Evolutionary conservation across 2,113 vertebrate species (phyloP).

Genomic region (Cyprinodon tularosa): DNA sequence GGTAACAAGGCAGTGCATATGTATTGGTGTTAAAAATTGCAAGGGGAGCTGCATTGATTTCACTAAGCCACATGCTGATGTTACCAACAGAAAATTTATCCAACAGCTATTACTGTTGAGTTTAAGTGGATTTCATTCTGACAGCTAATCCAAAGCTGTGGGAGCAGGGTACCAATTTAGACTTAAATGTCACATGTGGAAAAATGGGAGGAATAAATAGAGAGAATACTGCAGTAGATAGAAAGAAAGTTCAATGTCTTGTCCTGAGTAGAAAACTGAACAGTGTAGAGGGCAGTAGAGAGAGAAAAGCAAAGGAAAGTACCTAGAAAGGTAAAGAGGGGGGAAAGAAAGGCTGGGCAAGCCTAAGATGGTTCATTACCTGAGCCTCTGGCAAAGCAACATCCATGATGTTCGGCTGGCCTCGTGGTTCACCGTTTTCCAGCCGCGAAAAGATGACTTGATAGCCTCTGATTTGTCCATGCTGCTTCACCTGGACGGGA

Average conservation of each 20-base stretch:
- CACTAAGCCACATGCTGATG: conserved; percentile 59
- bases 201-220: conserved; percentile 4
- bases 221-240: conserved; percentile 7
- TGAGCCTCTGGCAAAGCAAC: conserved; percentile 94
- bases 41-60: conserved; percentile 57
- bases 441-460: conserved; percentile 95
- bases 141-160: conserved; percentile 57
- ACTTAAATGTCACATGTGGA: conserved; percentile 62
- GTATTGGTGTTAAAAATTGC: conserved; percentile 56
- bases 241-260: conserved; percentile 43
- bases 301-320: conserved; percentile 52
- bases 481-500: conserved; percentile 92
- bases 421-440: conserved; percentile 91
- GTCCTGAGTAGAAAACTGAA: conserved; percentile 34
- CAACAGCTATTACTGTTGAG: conserved; percentile 64
- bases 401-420: conserved; percentile 92
- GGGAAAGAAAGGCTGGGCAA: conserved; percentile 13
- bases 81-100: conserved; percentile 67
- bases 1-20: conserved; percentile 78
- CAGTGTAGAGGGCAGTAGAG: conserved; percentile 42
- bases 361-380: conserved; percentile 77
- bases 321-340: conserved; percentile 28
- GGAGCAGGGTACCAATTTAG: conserved; percentile 60
- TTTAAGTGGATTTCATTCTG: conserved; percentile 62
- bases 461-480: conserved; percentile 96